Percentiles rank a stretch among this genome's conserved stretches.
Evolutionary conservation across 2,888 invertebrate genomes (phyloP).

Genomic region (Ethmia dodecea): DNA sequence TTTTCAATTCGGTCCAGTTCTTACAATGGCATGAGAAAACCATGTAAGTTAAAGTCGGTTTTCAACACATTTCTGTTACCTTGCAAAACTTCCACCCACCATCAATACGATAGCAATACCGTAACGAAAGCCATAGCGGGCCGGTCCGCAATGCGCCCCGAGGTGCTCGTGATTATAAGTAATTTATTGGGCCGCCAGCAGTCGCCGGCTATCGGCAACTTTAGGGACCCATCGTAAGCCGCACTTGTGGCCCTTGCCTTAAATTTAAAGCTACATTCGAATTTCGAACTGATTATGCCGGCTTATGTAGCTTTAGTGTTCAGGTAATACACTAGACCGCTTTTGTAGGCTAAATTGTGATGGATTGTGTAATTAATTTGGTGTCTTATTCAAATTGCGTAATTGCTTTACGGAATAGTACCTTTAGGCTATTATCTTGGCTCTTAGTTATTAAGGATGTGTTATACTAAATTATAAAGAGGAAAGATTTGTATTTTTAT

Average conservation of each 20-base stretch:
- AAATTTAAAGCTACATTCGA: slow-evolving; percentile 17
- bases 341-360: background rate
- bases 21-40: background rate
- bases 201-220: slow-evolving; percentile 14
- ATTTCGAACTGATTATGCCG: slow-evolving; percentile 1
- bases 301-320: background rate
- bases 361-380: background rate
- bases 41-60: background rate
- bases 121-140: background rate
- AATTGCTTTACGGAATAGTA: background rate
- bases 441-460: background rate
- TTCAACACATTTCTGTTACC: background rate
- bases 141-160: slow-evolving; percentile 1
- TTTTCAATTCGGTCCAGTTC: too few species aligned
- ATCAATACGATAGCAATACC: background rate
- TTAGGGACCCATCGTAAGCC: slow-evolving; percentile 27
- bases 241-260: slow-evolving; percentile 22
- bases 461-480: too few species aligned
- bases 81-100: background rate
- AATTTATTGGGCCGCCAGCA: slow-evolving; percentile 22
- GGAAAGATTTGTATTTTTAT: too few species aligned
- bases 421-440: background rate
- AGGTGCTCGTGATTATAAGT: slow-evolving; percentile 19
- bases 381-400: background rate
- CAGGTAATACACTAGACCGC: background rate